Evolutionary conservation across 1,140 invertebrate genomes (phyloP), one percentile per base, ranked within the genome.

Genomic region (Zophobas morio): DNA sequence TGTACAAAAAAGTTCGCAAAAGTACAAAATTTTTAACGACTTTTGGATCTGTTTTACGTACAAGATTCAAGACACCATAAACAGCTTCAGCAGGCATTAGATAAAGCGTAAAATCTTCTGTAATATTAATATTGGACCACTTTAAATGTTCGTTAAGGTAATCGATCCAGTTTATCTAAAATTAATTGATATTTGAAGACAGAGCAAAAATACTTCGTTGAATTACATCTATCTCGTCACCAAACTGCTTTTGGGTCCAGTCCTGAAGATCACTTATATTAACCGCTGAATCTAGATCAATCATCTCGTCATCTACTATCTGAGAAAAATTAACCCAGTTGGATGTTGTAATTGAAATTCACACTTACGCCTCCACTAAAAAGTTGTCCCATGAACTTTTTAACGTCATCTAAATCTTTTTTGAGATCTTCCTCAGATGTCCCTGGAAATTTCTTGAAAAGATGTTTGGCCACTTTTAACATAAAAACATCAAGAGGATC

Each of bases 91-190:
- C 5, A 8, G 34, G 33, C 6, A 35, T 3, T 40, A 47, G 5
- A 8, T 74, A 47, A 1, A 85, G 34, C 63, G 75, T 56, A 0
- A 79, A 82, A 4, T 81, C 57, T 39, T 81, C 77, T 1, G 76
- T 79, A 1, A 84, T 79, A 2, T 82, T 74, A 1, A 80, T 57
- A 6, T 79, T 79, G 1, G 82, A 56, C 37, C 63, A 54, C 35
- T 74, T 75, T 35, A 85, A 78, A 0, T 79, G 36, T 4, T 35
- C 74, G 37, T 82, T 77, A 0, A 85, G 66, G 74, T 83, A 86
- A n/a, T 82, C 78, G 1, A 84, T 56, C 85, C 85, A 86, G 57
- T 86, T 78, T 34, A 86, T 63, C 85, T 86, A 56, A 33, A 83
- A 84, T 60, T 1, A 63, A 54, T 20, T 20, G 74, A 70, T 20